phyloP scores from a whole-genome alignment of 2,888 invertebrate species.

The Notocelia uddmanniana region DNA sequence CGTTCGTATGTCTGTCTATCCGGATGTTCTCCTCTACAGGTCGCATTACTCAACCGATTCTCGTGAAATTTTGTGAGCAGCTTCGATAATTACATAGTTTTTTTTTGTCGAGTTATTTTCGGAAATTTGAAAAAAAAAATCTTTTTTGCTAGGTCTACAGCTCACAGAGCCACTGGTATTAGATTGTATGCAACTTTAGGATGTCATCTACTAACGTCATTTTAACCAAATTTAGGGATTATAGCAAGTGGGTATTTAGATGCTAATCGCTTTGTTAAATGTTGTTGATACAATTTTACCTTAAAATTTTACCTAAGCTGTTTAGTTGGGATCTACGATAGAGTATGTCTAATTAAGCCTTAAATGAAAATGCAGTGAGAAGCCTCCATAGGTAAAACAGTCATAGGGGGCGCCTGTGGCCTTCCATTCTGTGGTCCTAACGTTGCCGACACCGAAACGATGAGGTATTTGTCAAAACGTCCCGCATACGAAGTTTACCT shows the following conservation, averaged over 20 bases:
- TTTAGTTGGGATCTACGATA: not conserved
- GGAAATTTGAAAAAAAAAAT: too few relatives aligned
- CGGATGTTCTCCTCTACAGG: too few relatives aligned
- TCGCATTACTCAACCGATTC: too few relatives aligned
- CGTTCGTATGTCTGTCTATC: too few relatives aligned
- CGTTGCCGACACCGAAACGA: not conserved
- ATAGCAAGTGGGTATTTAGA: not conserved
- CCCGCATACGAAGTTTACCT: not conserved
- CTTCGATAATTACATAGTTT: too few relatives aligned
- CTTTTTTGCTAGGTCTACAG: too few relatives aligned
- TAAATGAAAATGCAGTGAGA: not conserved
- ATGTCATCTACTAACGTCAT: not conserved
- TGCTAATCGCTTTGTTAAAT: not conserved
- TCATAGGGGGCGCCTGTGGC: not conserved
- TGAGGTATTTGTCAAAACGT: not conserved
- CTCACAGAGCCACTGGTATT: too few relatives aligned
- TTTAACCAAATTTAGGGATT: not conserved
- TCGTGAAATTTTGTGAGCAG: too few relatives aligned
- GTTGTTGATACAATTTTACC: not conserved
- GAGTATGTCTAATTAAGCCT: conserved; percentile 1
- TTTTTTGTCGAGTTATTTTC: too few relatives aligned
- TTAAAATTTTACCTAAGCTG: not conserved
- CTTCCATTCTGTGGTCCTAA: conserved; percentile 3
- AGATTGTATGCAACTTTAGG: too few relatives aligned
- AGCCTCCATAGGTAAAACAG: not conserved